Conservation (phyloP, 2,797 vertebrate species). For the Caiman crocodilus region DNA sequence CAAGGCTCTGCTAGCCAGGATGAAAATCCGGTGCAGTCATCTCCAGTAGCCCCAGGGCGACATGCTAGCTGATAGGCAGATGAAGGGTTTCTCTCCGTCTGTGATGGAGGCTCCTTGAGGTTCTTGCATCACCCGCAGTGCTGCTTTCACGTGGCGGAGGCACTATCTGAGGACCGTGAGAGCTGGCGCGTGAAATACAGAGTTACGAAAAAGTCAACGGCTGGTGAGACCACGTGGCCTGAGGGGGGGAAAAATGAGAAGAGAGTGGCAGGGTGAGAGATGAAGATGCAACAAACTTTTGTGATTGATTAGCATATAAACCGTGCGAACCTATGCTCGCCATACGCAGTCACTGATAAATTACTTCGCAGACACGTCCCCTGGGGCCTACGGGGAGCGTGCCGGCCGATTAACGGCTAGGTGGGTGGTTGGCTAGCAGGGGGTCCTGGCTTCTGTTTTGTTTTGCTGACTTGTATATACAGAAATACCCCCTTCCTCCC, state of each 20-base stretch:
- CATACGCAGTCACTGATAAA: neutral
- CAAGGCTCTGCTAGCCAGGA: conserved; percentile 46
- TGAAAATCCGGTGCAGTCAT: neutral
- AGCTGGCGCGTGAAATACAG: neutral
- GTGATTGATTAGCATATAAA: neutral
- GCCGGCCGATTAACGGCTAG: rapidly evolving
- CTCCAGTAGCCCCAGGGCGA: conserved; percentile 38
- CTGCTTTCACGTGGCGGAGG: neutral
- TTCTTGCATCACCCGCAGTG: neutral
- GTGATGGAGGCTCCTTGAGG: neutral
- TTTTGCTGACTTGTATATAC: neutral
- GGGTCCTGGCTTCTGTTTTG: neutral
- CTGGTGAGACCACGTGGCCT: neutral
- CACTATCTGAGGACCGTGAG: rapidly evolving
- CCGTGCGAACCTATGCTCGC: neutral
- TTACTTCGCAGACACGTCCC: neutral
- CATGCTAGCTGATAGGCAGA: conserved; percentile 20
- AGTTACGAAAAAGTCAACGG: rapidly evolving
- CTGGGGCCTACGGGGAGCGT: neutral
- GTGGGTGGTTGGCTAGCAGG: neutral
- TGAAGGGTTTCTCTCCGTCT: neutral
- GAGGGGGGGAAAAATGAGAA: neutral
- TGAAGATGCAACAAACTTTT: neutral
- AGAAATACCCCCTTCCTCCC: neutral
- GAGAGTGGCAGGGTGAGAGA: rapidly evolving